Evolutionary conservation across 2,888 invertebrate species (phyloP).

Genomic region (Branchellion lobata): DNA sequence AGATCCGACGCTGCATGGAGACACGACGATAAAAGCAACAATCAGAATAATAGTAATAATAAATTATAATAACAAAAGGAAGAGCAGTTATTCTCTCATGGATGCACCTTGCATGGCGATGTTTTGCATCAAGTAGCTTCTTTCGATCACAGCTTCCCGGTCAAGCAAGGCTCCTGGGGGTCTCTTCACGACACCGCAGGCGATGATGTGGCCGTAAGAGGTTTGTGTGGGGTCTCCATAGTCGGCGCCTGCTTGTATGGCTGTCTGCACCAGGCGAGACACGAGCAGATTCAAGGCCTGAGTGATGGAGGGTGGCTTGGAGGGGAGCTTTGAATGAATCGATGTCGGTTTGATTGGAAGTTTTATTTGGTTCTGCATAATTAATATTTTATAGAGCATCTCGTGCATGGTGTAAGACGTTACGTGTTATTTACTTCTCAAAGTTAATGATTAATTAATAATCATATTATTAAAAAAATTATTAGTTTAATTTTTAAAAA

Average conservation of each 20-base stretch:
- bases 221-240: slow-evolving; percentile 33
- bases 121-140: slow-evolving; percentile 8
- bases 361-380: no score
- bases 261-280: slow-evolving; percentile 11
- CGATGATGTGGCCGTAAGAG: slow-evolving; percentile 20
- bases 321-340: no score
- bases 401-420: no score
- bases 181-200: neutral
- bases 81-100: no score
- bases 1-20: neutral
- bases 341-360: no score
- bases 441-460: no score
- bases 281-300: slow-evolving; percentile 11
- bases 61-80: neutral
- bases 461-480: no score
- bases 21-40: no score
- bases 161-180: slow-evolving; percentile 21
- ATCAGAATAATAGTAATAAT: no score
- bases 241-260: slow-evolving; percentile 9
- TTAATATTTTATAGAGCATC: no score
- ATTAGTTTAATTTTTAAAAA: no score
- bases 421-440: no score
- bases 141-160: neutral
- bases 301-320: neutral
- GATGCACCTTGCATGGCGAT: neutral